A percentile compares a stretch with the other conserved stretches of the same genome.
Conservation (phyloP, 2,797 vertebrate genomes). For the Trematomus bernacchii region DNA sequence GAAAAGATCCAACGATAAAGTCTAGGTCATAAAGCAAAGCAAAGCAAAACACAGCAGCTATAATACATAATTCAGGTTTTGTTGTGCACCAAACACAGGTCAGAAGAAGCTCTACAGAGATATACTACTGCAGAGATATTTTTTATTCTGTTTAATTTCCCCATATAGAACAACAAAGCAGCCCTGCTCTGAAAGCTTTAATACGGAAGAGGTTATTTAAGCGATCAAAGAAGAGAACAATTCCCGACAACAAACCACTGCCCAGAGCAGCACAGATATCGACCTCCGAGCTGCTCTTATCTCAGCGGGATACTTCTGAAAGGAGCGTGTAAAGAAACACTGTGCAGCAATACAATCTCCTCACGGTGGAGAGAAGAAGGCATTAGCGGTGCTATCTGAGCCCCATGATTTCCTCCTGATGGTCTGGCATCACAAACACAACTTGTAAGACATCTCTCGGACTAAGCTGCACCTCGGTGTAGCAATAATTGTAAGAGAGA, state of each 20-base stretch:
- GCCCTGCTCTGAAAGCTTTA: not conserved
- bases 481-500: not conserved
- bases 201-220: not conserved
- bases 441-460: not conserved
- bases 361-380: conserved; percentile 15
- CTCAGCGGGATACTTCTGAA: conserved; percentile 13
- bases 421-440: conserved; percentile 19
- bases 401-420: not conserved
- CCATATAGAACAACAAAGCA: not conserved
- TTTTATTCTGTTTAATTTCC: not conserved
- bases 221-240: not conserved
- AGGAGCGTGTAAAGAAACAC: conserved; percentile 46
- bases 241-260: conserved; percentile 8
- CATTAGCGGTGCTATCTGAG: conserved; percentile 35
- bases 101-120: not conserved
- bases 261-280: conserved; percentile 21
- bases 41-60: conserved; percentile 18
- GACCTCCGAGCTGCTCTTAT: conserved; percentile 33
- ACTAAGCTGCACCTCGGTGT: not conserved
- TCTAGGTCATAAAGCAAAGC: not conserved
- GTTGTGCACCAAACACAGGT: not conserved
- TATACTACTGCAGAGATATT: not conserved
- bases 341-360: conserved; percentile 51
- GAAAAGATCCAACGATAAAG: not conserved
- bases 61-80: conserved; percentile 23